phyloP scores from a whole-genome alignment of 2,797 vertebrate species.

The Momotus momota region DNA sequence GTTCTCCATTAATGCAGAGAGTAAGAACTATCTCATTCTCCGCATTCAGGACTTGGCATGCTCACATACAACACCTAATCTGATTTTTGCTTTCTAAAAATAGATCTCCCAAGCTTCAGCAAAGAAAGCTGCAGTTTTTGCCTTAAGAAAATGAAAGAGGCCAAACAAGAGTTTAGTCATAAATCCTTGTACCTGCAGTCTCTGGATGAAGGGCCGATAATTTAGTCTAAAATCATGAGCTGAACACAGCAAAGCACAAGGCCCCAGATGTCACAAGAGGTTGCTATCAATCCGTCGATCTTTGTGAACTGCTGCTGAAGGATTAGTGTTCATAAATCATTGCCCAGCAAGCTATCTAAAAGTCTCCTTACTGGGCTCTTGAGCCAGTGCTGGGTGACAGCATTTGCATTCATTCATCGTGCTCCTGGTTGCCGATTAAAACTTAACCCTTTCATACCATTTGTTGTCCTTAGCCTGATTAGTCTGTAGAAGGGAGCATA shows the following conservation, averaged over 20 bases:
- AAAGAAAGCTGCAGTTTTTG: not conserved
- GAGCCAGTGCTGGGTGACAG: not conserved
- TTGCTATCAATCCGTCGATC: slow-evolving; percentile 6
- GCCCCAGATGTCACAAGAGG: slow-evolving; percentile 7
- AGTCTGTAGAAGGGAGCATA: not conserved
- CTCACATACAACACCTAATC: not conserved
- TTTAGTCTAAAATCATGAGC: slow-evolving; percentile 1
- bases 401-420: not conserved
- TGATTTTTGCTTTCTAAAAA: slow-evolving; percentile 19
- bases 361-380: not conserved
- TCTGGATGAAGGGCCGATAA: slow-evolving; percentile 11
- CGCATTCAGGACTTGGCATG: not conserved
- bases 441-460: not conserved
- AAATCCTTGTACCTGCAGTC: slow-evolving; percentile 46
- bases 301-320: slow-evolving; percentile 20
- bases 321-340: slow-evolving; percentile 53
- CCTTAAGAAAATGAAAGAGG: slow-evolving; percentile 6
- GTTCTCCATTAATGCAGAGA: not conserved
- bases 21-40: not conserved
- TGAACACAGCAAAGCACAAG: not conserved
- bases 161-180: slow-evolving; percentile 16
- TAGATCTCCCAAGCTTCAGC: not conserved
- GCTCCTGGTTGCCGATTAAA: slow-evolving; percentile 14
- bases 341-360: not conserved
- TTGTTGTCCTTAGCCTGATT: not conserved